phyloP scores from a whole-genome alignment of 2,888 invertebrate species.

The Loripinus fragilis region DNA sequence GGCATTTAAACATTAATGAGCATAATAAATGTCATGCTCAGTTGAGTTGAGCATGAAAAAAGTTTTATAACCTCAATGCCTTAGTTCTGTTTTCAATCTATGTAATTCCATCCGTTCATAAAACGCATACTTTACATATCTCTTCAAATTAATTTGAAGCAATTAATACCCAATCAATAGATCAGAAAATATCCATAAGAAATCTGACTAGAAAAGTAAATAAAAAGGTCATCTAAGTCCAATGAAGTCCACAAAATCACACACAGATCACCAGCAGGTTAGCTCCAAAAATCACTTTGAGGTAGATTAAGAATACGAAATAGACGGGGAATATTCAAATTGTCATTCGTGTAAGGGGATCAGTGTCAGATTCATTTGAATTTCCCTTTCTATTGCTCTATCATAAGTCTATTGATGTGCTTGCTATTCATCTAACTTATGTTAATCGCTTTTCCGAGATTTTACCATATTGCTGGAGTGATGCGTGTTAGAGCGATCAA shows the following conservation, averaged over 20 bases:
- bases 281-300: constrained; percentile 16
- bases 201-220: constrained; percentile 1
- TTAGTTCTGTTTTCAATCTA: no score
- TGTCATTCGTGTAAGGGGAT: constrained; percentile 23
- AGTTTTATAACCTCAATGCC: no score
- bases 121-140: no score
- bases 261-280: background rate
- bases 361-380: constrained; percentile 39
- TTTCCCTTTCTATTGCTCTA: constrained; percentile 24
- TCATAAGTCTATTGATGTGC: constrained; percentile 42
- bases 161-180: background rate
- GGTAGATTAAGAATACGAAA: constrained; percentile 6
- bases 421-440: constrained; percentile 37
- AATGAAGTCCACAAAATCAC: background rate
- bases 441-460: constrained; percentile 37
- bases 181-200: background rate
- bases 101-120: no score
- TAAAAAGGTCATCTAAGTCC: background rate
- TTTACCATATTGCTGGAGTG: constrained; percentile 9
- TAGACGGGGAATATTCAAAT: constrained; percentile 14
- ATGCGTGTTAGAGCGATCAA: constrained; percentile 19
- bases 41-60: no score
- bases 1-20: no score
- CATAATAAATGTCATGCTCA: no score
- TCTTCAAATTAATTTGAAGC: no score